Conservation (phyloP, 2,113 vertebrate genomes). For the Columba janthina region DNA sequence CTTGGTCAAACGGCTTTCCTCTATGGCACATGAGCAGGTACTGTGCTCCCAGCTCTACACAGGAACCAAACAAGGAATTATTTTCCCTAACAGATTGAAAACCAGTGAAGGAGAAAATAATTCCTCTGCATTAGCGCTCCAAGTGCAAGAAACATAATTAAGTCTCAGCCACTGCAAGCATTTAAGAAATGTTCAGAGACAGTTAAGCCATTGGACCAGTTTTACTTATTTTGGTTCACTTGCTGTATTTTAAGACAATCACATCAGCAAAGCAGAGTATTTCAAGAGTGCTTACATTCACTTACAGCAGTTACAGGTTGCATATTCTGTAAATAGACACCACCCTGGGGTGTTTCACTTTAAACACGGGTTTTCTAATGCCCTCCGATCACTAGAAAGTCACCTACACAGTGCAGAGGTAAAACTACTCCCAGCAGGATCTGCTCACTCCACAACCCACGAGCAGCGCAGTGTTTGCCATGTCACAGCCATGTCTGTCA, state of each 20-base stretch:
- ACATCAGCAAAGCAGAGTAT: constrained; percentile 37
- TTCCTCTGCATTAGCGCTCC: neutral
- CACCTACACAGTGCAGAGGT: constrained; percentile 23
- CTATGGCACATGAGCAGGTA: neutral
- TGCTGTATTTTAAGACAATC: constrained; percentile 58
- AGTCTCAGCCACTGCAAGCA: neutral
- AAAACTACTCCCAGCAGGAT: constrained; percentile 4
- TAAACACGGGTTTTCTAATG: constrained; percentile 38
- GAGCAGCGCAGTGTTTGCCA: neutral
- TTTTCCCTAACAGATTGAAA: neutral
- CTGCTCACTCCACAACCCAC: neutral
- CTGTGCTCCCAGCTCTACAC: neutral
- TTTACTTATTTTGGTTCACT: constrained; percentile 54
- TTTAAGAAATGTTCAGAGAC: constrained; percentile 46
- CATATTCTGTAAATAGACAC: constrained; percentile 32
- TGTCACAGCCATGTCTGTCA: accelerated
- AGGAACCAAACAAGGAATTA: neutral
- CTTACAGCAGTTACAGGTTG: constrained; percentile 45
- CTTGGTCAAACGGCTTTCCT: neutral
- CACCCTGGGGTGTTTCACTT: constrained; percentile 20
- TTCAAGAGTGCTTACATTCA: constrained; percentile 56
- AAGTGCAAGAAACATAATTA: neutral
- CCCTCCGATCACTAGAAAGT: constrained; percentile 23
- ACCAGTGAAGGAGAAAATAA: constrained; percentile 19
- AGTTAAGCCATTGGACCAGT: constrained; percentile 41